Percentiles rank a stretch among this genome's conserved stretches.
phyloP scores from a whole-genome alignment of 2,113 vertebrate genomes.

The Nestor notabilis region DNA sequence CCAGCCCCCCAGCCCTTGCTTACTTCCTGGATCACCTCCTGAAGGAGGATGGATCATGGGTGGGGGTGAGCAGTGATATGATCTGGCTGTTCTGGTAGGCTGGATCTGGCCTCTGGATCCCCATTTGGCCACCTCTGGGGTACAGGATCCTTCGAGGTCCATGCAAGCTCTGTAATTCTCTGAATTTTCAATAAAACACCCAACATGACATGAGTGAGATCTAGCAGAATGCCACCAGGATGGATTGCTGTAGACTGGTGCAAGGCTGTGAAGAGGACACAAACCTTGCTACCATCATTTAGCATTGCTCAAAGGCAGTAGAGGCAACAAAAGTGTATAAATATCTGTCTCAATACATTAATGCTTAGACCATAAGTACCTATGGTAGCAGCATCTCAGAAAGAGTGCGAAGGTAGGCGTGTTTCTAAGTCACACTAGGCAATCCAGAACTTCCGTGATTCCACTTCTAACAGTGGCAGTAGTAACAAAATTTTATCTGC shows the following conservation, averaged over 20 bases:
- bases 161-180: background rate
- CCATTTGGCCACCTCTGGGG: background rate
- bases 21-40: background rate
- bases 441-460: background rate
- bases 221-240: background rate
- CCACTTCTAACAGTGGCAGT: background rate
- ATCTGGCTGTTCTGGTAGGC: background rate
- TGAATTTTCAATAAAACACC: background rate
- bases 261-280: background rate
- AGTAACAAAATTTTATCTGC: background rate
- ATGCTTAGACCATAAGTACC: background rate
- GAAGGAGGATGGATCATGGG: background rate
- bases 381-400: background rate
- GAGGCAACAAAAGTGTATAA: background rate
- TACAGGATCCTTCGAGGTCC: background rate
- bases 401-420: background rate
- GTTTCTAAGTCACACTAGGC: background rate
- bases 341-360: background rate
- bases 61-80: background rate
- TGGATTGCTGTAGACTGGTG: background rate
- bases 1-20: background rate
- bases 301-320: background rate
- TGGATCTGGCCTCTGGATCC: background rate
- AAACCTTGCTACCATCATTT: background rate
- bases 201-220: background rate